Percentiles rank a stretch among this genome's conserved stretches.
These are phyloP conservation scores for Pocota personata DNA, from an alignment of 2,888 invertebrate species.

Conservation along the genomic window DNA sequence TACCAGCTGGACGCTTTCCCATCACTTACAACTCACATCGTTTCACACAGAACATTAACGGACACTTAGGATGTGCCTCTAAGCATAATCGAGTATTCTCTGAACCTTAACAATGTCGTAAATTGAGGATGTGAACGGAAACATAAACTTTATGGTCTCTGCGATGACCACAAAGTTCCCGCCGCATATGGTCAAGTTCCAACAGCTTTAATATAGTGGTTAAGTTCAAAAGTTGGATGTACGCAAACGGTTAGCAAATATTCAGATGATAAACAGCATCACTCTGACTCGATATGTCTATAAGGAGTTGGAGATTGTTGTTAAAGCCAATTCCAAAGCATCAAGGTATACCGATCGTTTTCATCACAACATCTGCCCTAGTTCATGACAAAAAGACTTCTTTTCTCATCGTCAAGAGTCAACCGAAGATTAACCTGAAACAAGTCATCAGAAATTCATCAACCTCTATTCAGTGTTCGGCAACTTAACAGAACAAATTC, in stretches of 20 bases:
- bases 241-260: too few relatives aligned
- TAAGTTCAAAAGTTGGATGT: too few relatives aligned
- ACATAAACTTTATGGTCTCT: background rate
- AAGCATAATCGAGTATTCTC: background rate
- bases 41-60: too few relatives aligned
- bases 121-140: background rate
- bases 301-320: too few relatives aligned
- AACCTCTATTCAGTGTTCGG: constrained; percentile 43
- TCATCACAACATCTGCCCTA: too few relatives aligned
- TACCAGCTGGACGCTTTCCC: background rate
- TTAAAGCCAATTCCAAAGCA: background rate
- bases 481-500: constrained; percentile 56
- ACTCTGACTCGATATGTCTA: too few relatives aligned
- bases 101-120: background rate
- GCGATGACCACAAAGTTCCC: background rate
- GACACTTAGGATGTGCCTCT: background rate
- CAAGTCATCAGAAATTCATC: constrained; percentile 38
- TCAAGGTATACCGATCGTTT: too few relatives aligned
- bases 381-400: background rate
- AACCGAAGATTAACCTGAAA: background rate
- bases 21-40: too few relatives aligned
- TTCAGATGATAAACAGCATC: too few relatives aligned
- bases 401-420: background rate
- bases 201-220: background rate
- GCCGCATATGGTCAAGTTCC: background rate